phyloP scores from a whole-genome alignment of 2,113 vertebrate species.

The Corythornis vintsioides region DNA sequence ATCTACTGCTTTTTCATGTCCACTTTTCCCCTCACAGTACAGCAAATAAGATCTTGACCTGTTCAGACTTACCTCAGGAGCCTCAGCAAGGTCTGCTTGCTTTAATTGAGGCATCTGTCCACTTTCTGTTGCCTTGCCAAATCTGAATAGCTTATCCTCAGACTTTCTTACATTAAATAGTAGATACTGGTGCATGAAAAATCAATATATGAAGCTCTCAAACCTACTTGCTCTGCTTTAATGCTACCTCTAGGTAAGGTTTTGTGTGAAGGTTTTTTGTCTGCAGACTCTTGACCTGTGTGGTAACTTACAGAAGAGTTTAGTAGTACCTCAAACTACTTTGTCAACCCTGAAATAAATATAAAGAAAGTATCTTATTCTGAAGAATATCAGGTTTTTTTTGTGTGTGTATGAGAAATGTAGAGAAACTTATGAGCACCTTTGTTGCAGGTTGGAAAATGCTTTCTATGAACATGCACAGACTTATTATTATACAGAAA shows the following conservation, averaged over 20 bases:
- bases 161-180: background rate
- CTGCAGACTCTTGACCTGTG: background rate
- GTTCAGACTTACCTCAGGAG: background rate
- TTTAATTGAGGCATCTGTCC: background rate
- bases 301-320: background rate
- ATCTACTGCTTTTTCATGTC: background rate
- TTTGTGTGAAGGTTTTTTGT: background rate
- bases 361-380: background rate
- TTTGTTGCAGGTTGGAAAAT: conserved; percentile 89
- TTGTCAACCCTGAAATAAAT: background rate
- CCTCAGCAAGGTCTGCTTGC: background rate
- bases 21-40: background rate
- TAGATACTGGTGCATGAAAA: background rate
- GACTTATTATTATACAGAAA: conserved; percentile 97
- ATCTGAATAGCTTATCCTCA: background rate
- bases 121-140: background rate
- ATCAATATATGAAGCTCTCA: background rate
- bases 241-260: background rate
- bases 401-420: background rate
- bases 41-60: background rate
- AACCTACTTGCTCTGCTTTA: background rate
- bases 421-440: background rate
- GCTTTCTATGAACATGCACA: conserved; percentile 98
- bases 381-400: background rate
- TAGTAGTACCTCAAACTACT: background rate